Evolutionary conservation across 1,140 invertebrate genomes (phyloP).

Genomic region (Leptestheria dahalacensis): DNA sequence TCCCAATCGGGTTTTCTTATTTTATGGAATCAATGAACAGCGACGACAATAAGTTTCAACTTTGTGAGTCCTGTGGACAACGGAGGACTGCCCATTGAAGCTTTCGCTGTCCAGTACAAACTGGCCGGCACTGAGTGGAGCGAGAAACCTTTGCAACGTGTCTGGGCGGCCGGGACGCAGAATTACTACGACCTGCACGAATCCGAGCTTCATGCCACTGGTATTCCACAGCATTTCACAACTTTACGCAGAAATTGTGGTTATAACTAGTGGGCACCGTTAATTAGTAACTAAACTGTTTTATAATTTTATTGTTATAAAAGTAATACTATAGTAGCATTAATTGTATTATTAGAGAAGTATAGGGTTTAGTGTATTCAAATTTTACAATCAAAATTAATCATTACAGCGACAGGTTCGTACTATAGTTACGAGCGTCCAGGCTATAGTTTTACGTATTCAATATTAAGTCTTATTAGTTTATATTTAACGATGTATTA

Average conservation of each 20-base stretch:
- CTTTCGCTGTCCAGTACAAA: slow-evolving; percentile 58
- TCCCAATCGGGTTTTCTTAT: slow-evolving; percentile 6
- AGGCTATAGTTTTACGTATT: neutral
- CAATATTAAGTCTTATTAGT: neutral
- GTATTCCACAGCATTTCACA: too few relatives aligned
- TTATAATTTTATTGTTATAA: too few relatives aligned
- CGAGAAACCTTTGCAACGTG: slow-evolving; percentile 44
- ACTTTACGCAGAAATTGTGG: too few relatives aligned
- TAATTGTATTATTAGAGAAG: too few relatives aligned
- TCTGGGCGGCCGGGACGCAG: slow-evolving; percentile 51
- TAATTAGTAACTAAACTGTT: too few relatives aligned
- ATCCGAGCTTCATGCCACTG: neutral
- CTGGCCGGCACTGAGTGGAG: slow-evolving; percentile 35
- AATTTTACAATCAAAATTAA: too few relatives aligned
- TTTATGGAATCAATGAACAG: slow-evolving; percentile 26
- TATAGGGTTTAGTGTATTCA: too few relatives aligned
- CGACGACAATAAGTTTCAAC: slow-evolving; percentile 65
- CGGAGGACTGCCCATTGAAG: slow-evolving; percentile 52
- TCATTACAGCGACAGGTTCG: too few relatives aligned
- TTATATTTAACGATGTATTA: neutral
- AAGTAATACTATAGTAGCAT: too few relatives aligned
- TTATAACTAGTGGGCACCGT: too few relatives aligned
- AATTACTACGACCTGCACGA: slow-evolving; percentile 11
- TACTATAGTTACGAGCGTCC: too few relatives aligned
- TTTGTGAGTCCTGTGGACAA: slow-evolving; percentile 53